Percentiles rank a stretch among this genome's conserved stretches.
Conservation (phyloP, 2,888 invertebrate genomes). For the Isotomurus palustris region DNA sequence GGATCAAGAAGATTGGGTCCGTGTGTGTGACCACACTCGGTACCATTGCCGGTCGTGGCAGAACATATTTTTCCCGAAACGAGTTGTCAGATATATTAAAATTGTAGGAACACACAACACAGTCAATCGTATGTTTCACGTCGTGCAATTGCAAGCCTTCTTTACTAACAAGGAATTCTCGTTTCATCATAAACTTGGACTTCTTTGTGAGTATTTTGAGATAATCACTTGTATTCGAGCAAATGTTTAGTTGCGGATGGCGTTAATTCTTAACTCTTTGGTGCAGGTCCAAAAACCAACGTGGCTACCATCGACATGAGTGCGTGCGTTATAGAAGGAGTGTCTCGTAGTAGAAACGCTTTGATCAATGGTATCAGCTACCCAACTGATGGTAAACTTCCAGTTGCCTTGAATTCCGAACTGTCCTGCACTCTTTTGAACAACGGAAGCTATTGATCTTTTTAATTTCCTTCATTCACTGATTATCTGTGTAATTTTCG, state of each 20-base stretch:
- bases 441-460: too few relatives aligned
- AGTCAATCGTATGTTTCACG: conserved; percentile 89
- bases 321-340: conserved; percentile 94
- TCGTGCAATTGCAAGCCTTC: conserved; percentile 85
- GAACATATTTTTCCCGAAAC: conserved; percentile 80
- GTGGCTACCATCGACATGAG: conserved; percentile 85
- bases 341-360: conserved; percentile 85
- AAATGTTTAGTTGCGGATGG: too few relatives aligned
- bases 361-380: conserved; percentile 69
- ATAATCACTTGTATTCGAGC: neutral
- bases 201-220: conserved; percentile 58
- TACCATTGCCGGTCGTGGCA: conserved; percentile 97
- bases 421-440: too few relatives aligned
- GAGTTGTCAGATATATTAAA: conserved; percentile 64
- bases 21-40: conserved; percentile 84
- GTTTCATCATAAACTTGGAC: conserved; percentile 68
- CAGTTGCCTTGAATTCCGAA: too few relatives aligned
- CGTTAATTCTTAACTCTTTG: conserved; percentile 10
- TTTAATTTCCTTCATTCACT: too few relatives aligned
- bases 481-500: too few relatives aligned
- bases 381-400: neutral
- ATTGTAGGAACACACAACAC: conserved; percentile 82
- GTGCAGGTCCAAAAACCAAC: conserved; percentile 75
- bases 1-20: conserved; percentile 91
- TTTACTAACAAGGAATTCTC: conserved; percentile 64